A percentile compares a stretch with the other conserved stretches of the same genome.
phyloP scores from a whole-genome alignment of 2,113 vertebrate genomes.

The Prinia subflava region DNA sequence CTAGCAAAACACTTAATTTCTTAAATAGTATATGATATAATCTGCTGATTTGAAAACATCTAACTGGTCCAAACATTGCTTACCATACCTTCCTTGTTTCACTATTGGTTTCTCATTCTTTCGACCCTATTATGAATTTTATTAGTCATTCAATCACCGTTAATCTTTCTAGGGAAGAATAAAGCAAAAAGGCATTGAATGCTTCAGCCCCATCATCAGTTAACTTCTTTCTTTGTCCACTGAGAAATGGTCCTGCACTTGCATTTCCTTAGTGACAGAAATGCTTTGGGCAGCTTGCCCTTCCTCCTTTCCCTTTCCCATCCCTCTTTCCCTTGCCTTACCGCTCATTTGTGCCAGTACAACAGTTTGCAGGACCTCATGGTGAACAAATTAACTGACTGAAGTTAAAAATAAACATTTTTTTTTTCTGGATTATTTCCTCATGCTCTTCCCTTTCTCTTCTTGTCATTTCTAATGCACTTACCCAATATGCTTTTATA shows the following conservation, averaged over 20 bases:
- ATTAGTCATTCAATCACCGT: background rate
- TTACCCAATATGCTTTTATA: background rate
- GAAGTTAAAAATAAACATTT: constrained; percentile 51
- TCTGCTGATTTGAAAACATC: background rate
- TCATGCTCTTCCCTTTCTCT: background rate
- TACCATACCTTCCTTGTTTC: background rate
- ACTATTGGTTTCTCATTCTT: background rate
- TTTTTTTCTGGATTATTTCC: constrained; percentile 41
- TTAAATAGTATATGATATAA: background rate
- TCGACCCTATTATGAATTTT: background rate
- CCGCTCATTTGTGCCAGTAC: background rate
- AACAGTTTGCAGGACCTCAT: constrained; percentile 17
- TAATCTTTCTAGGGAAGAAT: background rate
- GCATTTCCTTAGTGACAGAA: background rate
- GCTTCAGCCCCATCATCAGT: background rate
- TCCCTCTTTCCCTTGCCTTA: background rate
- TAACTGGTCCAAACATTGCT: background rate
- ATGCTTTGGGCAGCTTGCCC: background rate
- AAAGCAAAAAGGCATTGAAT: background rate
- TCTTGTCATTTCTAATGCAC: background rate
- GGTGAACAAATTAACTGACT: constrained; percentile 28
- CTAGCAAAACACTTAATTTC: background rate
- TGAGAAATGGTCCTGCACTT: background rate
- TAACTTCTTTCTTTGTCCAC: background rate
- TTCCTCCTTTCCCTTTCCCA: background rate